Percentiles rank a stretch among this genome's conserved stretches.
These are phyloP conservation scores for Galeruca laticollis DNA, from an alignment of 2,888 invertebrate species.

Conservation along the genomic window DNA sequence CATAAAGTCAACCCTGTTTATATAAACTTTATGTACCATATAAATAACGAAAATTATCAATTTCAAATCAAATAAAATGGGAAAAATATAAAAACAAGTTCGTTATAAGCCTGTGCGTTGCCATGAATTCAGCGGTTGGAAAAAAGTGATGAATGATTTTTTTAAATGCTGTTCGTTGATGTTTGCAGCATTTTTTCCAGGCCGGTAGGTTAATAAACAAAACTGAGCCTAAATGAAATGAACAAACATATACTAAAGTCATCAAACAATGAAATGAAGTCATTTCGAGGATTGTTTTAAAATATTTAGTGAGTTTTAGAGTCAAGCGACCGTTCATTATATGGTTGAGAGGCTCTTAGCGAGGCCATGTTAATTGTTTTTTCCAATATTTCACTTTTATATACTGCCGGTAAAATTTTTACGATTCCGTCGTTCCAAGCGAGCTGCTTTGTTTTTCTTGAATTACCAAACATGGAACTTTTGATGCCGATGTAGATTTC, in stretches of 20 bases:
- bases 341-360: constrained; percentile 44
- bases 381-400: constrained; percentile 41
- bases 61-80: no score
- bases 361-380: constrained; percentile 47
- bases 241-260: constrained; percentile 25
- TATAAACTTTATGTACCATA: no score
- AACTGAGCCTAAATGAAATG: constrained; percentile 18
- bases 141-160: neutral
- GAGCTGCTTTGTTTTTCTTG: constrained; percentile 23
- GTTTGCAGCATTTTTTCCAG: neutral
- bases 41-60: no score
- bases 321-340: constrained; percentile 43
- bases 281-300: constrained; percentile 39
- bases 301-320: constrained; percentile 39
- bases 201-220: neutral
- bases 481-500: neutral
- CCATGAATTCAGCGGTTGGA: neutral
- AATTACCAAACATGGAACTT: neutral
- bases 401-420: constrained; percentile 37
- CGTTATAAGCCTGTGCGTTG: neutral
- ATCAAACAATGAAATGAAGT: constrained; percentile 34
- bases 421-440: constrained; percentile 22
- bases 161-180: neutral
- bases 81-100: neutral
- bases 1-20: no score